These are phyloP conservation scores for Todiramphus saurophagus DNA, from an alignment of 2,113 vertebrate species.

Conservation along the genomic window DNA sequence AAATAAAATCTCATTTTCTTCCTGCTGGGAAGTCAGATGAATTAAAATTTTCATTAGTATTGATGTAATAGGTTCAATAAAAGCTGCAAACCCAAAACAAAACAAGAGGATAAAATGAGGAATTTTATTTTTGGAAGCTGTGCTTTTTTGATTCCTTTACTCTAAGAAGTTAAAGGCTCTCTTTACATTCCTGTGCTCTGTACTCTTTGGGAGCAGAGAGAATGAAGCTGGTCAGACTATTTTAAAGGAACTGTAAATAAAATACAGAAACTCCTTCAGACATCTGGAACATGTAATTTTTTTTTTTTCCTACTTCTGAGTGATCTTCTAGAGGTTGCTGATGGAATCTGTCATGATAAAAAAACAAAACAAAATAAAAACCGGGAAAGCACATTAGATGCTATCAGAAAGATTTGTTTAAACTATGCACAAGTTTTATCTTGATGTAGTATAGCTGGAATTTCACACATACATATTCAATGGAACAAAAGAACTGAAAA, in stretches of 20 bases:
- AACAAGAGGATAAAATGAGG: background rate
- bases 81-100: background rate
- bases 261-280: background rate
- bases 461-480: background rate
- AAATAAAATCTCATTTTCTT: constrained; percentile 5
- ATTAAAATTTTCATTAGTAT: background rate
- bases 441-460: background rate
- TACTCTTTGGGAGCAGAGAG: background rate
- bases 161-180: background rate
- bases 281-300: background rate
- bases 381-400: background rate
- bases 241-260: background rate
- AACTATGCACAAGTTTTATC: background rate
- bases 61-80: background rate
- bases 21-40: background rate
- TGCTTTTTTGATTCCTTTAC: background rate
- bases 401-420: background rate
- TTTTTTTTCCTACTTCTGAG: background rate
- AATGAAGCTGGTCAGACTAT: background rate
- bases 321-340: background rate
- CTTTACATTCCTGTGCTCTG: background rate
- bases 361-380: background rate
- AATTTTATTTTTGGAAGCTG: background rate
- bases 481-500: background rate
- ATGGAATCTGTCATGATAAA: background rate